Conservation (phyloP, 2,888 invertebrate genomes). For the Scaptomyza cyrtandrae region DNA sequence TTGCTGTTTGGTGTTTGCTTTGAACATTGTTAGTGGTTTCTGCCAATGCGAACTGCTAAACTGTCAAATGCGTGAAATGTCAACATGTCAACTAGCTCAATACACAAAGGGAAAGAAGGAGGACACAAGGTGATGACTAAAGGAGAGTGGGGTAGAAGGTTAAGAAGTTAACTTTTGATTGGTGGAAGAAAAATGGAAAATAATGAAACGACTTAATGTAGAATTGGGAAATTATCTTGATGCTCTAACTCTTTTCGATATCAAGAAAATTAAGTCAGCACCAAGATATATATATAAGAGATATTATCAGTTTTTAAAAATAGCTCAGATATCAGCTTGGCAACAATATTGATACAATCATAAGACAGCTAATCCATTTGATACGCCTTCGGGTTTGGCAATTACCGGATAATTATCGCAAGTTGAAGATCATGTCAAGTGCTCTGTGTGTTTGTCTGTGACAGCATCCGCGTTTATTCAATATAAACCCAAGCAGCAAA, state of each 20-base stretch:
- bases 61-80: slow-evolving; percentile 77
- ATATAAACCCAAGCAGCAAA: slow-evolving; percentile 11
- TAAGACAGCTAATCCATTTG: slow-evolving; percentile 49
- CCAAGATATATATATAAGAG: background rate
- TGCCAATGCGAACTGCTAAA: slow-evolving; percentile 65
- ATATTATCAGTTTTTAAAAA: background rate
- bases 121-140: background rate
- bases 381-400: slow-evolving; percentile 35
- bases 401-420: slow-evolving; percentile 31
- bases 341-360: background rate
- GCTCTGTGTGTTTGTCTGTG: slow-evolving; percentile 16
- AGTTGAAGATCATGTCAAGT: slow-evolving; percentile 36
- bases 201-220: too few relatives aligned
- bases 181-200: slow-evolving; percentile 24
- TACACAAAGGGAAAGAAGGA: background rate
- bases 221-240: too few relatives aligned
- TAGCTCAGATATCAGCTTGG: background rate
- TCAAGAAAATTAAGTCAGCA: background rate
- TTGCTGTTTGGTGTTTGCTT: slow-evolving; percentile 57
- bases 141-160: background rate
- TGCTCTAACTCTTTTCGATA: background rate
- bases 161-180: slow-evolving; percentile 31
- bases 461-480: slow-evolving; percentile 53
- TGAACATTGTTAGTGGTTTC: slow-evolving; percentile 75
- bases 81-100: slow-evolving; percentile 70